Evolutionary conservation across 2,888 invertebrate species (phyloP), one percentile per base, ranked within the genome.

Genomic region (Pediacus dermestoides): DNA sequence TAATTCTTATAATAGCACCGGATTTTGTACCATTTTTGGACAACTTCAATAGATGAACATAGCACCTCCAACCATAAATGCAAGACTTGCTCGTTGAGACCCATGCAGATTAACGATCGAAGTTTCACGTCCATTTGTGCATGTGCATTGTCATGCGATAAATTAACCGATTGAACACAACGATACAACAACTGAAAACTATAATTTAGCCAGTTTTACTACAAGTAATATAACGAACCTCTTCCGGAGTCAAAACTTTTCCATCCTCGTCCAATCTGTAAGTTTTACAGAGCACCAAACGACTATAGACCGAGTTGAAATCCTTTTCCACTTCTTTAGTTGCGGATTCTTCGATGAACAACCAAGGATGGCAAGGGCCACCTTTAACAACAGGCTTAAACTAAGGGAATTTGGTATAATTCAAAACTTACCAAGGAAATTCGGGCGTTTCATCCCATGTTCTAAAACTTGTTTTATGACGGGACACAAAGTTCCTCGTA

Each of bases 51-150:
- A 63, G 89, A 91, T 4, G 95, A 95, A 71, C 97, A 99, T 18
- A 99, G 73, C 8, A 96, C 91, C 74, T 99, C 97, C 23, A 99
- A 77, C 99, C 99, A 99, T 30, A 99, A 75, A 73, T 99, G 97
- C 40, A 99, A 73, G 16, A 95, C 96, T 74, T 99, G 95, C 70
- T 97, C 96, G 72, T 97, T 99, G 22, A 99, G 77, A 16, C 95
- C 97, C 69, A 95, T 81, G 64, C 95, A 95, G 53, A 97, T 86
- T 12, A 97, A 75, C 34, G 94, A 95, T 35, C 99, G 80, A 51
- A 99, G 72, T 73, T 99, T 99, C 0, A 97, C 95, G 73, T 99
- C 99, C 93, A 97, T 95, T 74, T 96, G 96, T 30, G 93, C 92
- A 71, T 93, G 93, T 1, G 90, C 91, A 66, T 88, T 85, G 67